Conservation (phyloP, 2,888 invertebrate genomes). For the Epistrophe eligans region DNA sequence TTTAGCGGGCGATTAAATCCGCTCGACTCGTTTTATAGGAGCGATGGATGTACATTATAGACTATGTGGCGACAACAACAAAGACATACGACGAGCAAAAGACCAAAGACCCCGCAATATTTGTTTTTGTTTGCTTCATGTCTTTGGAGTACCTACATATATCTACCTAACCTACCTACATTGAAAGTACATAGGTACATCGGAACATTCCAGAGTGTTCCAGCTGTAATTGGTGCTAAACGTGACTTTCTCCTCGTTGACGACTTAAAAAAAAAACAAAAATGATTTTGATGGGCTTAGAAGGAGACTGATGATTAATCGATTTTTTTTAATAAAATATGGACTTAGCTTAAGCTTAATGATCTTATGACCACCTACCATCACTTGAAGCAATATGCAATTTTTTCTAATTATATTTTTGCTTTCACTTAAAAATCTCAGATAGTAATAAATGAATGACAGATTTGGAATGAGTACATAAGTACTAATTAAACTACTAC, state of each 20-base stretch:
- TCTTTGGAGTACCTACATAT: not conserved
- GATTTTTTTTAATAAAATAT: conserved; percentile 41
- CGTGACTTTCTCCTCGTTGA: conserved; percentile 58
- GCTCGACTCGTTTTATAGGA: conserved; percentile 11
- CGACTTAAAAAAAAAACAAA: conserved; percentile 3
- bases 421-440: conserved; percentile 53
- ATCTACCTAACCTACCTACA: not conserved
- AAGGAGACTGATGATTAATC: conserved; percentile 66
- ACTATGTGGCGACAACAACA: conserved; percentile 19
- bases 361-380: conserved; percentile 49
- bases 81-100: not conserved
- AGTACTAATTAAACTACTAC: too few species aligned
- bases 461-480: conserved; percentile 19
- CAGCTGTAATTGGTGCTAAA: conserved; percentile 62
- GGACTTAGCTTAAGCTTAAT: conserved; percentile 33
- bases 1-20: conserved; percentile 60
- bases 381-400: not conserved
- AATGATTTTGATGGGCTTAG: conserved; percentile 58
- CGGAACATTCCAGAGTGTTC: conserved; percentile 64
- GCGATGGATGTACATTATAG: conserved; percentile 1
- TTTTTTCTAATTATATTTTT: conserved; percentile 8
- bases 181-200: conserved; percentile 66
- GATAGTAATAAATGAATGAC: conserved; percentile 25
- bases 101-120: conserved; percentile 46
- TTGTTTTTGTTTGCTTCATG: conserved; percentile 9